Percentiles rank a stretch among this genome's conserved stretches.
phyloP scores from a whole-genome alignment of 1,140 invertebrate species.

The Aricia agestis region DNA sequence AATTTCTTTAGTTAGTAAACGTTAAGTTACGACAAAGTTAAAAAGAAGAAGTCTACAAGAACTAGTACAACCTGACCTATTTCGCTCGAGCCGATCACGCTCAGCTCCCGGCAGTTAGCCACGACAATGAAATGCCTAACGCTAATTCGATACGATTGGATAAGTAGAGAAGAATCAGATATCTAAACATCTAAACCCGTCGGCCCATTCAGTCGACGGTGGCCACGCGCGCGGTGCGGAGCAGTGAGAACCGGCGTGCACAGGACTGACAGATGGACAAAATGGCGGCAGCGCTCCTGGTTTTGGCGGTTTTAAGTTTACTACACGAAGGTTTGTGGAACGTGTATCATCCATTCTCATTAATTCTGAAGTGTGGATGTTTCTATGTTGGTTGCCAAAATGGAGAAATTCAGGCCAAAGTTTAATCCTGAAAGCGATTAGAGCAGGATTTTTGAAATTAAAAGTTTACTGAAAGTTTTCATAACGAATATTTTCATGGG shows the following conservation, averaged over 20 bases:
- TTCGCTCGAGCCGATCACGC: not conserved
- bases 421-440: too few relatives aligned
- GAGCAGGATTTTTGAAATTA: too few relatives aligned
- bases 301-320: conserved; percentile 60
- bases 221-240: conserved; percentile 37
- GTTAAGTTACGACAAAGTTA: too few relatives aligned
- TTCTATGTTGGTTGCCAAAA: too few relatives aligned
- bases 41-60: not conserved
- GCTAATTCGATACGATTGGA: conserved; percentile 43
- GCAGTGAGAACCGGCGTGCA: conserved; percentile 42
- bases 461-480: too few relatives aligned
- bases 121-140: conserved; percentile 8
- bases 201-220: conserved; percentile 38
- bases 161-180: conserved; percentile 38
- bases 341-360: conserved; percentile 17
- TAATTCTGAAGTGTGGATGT: too few relatives aligned
- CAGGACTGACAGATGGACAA: conserved; percentile 24
- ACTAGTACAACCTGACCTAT: conserved; percentile 2
- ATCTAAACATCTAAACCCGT: conserved; percentile 33
- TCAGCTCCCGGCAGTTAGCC: not conserved
- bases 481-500: too few relatives aligned
- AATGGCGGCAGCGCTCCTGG: conserved; percentile 49
- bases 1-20: too few relatives aligned
- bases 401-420: too few relatives aligned
- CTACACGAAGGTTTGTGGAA: conserved; percentile 60